Evolutionary conservation across 2,797 vertebrate species (phyloP), one percentile per base, ranked within the genome.

Genomic region (Dipus sagitta): DNA sequence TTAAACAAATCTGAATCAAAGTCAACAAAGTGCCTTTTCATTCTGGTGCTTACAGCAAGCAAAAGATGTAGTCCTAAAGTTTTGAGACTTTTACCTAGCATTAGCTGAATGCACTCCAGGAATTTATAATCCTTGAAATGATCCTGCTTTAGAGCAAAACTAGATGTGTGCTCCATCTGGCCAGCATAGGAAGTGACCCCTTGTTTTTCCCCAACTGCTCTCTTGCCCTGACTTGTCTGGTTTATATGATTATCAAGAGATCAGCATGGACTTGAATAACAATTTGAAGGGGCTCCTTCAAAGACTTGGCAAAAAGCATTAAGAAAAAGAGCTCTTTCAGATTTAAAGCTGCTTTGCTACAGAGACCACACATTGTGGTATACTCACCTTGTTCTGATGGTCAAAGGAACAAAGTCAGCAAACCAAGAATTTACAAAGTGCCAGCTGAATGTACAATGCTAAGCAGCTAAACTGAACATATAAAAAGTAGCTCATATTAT

Each of bases 1-100:
- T 32, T 89, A 84, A 94, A 64, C 38, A 84, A 86, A 70, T 67
- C 90, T 76, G 52, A 85, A 80, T 1, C 52, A 30, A 78, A 71
- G 84, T 15, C 77, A 85, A 93, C 86, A 94, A 91, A 92, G 71
- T 34, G 32, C 52, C 65, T 78, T 94, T 94, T 95, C 94, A 93
- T 65, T 83, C 47, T 32, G 14, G n/a, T 52, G 14, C 70, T 20
- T 34, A 62, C 24, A 77, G 64, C 54, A 94, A 77, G 34, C 0
- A 0, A 54, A 54, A 84, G 26, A 32, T 77, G 38, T 28, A 24
- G 76, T 12, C 72, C 52, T 85, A 65, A 79, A 28, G 38, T 52
- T 76, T 74, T 7, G 28, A 88, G 60, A 18, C 62, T 5, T 79
- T 26, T 70, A 17, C 78, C 67, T 90, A 47, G 74, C 54, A 12